Conservation (phyloP, 2,888 invertebrate species). For the Hypomecis atomaria region DNA sequence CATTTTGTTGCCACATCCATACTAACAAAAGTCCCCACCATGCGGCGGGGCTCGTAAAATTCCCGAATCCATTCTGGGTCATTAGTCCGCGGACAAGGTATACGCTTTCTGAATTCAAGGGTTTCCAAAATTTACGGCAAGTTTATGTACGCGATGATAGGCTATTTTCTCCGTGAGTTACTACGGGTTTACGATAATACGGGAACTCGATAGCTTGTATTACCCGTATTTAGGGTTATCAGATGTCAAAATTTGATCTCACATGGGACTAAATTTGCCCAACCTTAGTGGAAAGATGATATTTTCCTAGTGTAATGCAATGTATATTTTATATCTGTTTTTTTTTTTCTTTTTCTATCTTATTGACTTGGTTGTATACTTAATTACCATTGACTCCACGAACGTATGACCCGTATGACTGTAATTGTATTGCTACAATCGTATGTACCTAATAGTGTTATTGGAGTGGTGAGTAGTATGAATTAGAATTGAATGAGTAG, state of each 20-base stretch:
- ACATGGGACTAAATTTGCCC: neutral
- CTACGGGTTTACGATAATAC: conserved; percentile 29
- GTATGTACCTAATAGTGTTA: too few species aligned
- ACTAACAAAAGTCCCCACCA: neutral
- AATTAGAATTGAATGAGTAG: too few species aligned
- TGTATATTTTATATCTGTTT: too few species aligned
- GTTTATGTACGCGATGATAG: conserved; percentile 44
- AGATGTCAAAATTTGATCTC: neutral
- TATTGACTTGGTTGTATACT: too few species aligned
- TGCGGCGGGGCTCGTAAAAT: conserved; percentile 18
- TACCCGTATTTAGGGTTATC: conserved; percentile 10
- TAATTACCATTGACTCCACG: too few species aligned
- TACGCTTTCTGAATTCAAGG: conserved; percentile 37
- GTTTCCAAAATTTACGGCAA: conserved; percentile 43
- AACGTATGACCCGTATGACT: too few species aligned
- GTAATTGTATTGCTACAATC: too few species aligned
- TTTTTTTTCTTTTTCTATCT: too few species aligned
- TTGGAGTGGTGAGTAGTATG: too few species aligned
- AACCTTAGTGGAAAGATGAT: too few species aligned
- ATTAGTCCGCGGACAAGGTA: conserved; percentile 32
- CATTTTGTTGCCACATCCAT: too few species aligned
- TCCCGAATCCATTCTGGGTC: conserved; percentile 28
- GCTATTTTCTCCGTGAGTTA: conserved; percentile 38
- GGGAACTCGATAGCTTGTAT: conserved; percentile 28
- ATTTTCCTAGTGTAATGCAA: too few species aligned